Conservation (phyloP, 2,113 vertebrate genomes). For the Rhombomys opimus region DNA sequence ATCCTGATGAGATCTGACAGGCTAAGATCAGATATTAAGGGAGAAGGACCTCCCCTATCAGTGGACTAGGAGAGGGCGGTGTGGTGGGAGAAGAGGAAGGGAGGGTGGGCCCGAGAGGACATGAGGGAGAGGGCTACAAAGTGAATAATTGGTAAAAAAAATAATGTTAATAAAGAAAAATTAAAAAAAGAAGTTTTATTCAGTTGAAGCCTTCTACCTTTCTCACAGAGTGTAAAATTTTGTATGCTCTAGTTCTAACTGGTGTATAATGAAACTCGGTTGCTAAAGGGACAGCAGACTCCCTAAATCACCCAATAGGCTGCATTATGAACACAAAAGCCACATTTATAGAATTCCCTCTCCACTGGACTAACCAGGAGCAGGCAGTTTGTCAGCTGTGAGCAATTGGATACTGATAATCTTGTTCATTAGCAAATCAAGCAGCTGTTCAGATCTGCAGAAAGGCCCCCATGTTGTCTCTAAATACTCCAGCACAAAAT, state of each 20-base stretch:
- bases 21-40: too few relatives aligned
- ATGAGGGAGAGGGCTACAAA: not conserved
- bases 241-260: slow-evolving; percentile 43
- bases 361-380: slow-evolving; percentile 41
- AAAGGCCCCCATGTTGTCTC: slow-evolving; percentile 70
- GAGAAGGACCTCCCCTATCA: too few relatives aligned
- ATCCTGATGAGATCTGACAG: too few relatives aligned
- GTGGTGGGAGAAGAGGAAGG: not conserved
- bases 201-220: not conserved
- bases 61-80: too few relatives aligned
- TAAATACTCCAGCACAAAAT: slow-evolving; percentile 73
- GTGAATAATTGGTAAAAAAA: too few relatives aligned
- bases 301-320: slow-evolving; percentile 47
- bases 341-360: slow-evolving; percentile 57
- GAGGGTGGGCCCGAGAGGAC: too few relatives aligned
- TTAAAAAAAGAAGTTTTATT: not conserved
- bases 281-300: slow-evolving; percentile 28
- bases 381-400: slow-evolving; percentile 72
- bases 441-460: slow-evolving; percentile 74
- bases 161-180: too few relatives aligned
- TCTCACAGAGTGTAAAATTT: not conserved
- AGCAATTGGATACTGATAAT: slow-evolving; percentile 76
- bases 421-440: slow-evolving; percentile 79
- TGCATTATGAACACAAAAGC: slow-evolving; percentile 51
- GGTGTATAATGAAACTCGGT: slow-evolving; percentile 4